phyloP scores from a whole-genome alignment of 2,797 vertebrate species.

The Nothura maculosa region DNA sequence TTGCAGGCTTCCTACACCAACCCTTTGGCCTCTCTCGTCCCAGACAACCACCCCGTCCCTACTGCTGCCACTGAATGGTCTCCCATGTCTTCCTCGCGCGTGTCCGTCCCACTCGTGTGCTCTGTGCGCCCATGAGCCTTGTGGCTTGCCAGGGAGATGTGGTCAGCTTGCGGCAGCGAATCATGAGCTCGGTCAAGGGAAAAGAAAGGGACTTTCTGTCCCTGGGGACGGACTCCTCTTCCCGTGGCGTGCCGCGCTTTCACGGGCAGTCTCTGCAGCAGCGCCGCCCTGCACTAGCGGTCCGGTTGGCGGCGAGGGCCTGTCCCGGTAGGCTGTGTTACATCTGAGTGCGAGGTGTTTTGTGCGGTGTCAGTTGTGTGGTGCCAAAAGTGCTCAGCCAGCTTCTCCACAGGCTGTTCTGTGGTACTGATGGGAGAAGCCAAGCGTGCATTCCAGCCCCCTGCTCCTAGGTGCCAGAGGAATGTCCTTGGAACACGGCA shows the following conservation, averaged over 20 bases:
- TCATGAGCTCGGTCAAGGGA: not conserved
- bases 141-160: not conserved
- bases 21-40: not conserved
- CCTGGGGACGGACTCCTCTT: too few relatives aligned
- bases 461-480: not conserved
- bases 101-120: not conserved
- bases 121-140: not conserved
- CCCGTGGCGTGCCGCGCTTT: not conserved
- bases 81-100: constrained; percentile 5
- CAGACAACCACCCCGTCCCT: accelerated
- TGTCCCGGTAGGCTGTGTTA: not conserved
- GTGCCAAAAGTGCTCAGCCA: not conserved
- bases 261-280: not conserved
- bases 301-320: not conserved
- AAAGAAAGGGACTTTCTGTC: not conserved
- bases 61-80: not conserved
- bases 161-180: not conserved
- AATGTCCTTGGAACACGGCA: accelerated
- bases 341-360: accelerated
- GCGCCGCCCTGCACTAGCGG: not conserved
- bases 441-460: not conserved
- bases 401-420: not conserved
- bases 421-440: not conserved
- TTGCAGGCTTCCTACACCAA: not conserved
- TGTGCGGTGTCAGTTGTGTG: accelerated